A percentile compares a stretch with the other conserved stretches of the same genome.
These are phyloP conservation scores for Semaprochilodus insignis DNA, from an alignment of 2,797 vertebrate species.

Conservation along the genomic window DNA sequence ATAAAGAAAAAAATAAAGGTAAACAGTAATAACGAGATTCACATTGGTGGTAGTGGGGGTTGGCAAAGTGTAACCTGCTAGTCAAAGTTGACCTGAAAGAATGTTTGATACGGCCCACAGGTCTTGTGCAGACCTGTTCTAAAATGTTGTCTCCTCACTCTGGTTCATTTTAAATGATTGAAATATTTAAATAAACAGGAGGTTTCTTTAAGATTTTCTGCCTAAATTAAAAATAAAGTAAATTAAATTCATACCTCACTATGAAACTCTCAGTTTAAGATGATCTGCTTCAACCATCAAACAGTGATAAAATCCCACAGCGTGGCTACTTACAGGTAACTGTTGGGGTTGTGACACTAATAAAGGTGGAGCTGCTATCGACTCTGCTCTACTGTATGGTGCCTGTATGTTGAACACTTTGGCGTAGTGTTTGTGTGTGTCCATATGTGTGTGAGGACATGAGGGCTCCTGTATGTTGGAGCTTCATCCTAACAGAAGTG, in stretches of 20 bases:
- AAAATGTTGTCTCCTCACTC: not conserved
- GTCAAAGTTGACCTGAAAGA: not conserved
- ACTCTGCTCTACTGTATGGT: too few species aligned
- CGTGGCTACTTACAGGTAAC: too few species aligned
- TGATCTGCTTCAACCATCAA: too few species aligned
- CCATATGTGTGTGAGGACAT: conserved; percentile 24
- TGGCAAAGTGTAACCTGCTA: not conserved
- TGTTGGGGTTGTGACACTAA: too few species aligned
- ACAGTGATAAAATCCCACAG: too few species aligned
- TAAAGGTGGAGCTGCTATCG: too few species aligned
- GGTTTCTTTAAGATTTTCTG: too few species aligned
- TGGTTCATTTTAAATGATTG: not conserved
- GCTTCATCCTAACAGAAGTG: conserved; percentile 42
- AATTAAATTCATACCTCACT: too few species aligned
- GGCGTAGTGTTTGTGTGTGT: conserved; percentile 1
- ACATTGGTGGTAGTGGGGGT: not conserved
- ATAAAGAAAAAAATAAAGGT: not conserved
- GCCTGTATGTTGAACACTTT: conserved; percentile 27
- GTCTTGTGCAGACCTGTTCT: not conserved
- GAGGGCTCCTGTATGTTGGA: conserved; percentile 24
- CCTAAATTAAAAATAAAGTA: too few species aligned
- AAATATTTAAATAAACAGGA: too few species aligned
- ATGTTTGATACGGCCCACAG: not conserved
- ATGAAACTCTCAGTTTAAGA: too few species aligned
- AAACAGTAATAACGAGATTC: too few species aligned